These are phyloP conservation scores for Coturnix japonica DNA, from an alignment of 2,113 vertebrate genomes.

Conservation along the genomic window DNA sequence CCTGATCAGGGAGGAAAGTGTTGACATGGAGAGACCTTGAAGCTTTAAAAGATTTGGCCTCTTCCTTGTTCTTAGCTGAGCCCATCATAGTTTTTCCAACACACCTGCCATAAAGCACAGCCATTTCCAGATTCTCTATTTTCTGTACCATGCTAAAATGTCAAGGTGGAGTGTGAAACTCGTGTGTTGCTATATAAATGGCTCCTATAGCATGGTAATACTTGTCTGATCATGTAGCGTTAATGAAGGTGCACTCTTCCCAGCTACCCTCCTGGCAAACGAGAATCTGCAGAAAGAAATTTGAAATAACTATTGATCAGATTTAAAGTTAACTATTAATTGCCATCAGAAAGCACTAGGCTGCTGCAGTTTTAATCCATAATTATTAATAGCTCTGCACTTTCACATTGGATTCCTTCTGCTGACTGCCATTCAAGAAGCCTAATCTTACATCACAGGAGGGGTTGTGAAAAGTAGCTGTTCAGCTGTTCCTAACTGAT, in stretches of 20 bases:
- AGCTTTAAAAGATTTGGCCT: neutral
- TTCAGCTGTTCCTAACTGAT: neutral
- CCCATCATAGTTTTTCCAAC: neutral
- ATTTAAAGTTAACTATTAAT: constrained; percentile 42
- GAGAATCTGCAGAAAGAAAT: neutral
- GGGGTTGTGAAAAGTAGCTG: constrained; percentile 20
- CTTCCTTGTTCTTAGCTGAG: neutral
- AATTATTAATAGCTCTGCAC: constrained; percentile 46
- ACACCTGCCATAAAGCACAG: neutral
- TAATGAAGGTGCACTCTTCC: neutral
- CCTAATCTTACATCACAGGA: constrained; percentile 10
- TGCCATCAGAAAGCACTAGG: constrained; percentile 26
- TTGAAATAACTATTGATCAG: constrained; percentile 35
- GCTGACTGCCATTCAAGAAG: constrained; percentile 24
- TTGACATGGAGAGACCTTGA: neutral
- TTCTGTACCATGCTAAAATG: neutral
- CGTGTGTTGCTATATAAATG: neutral
- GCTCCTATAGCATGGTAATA: neutral
- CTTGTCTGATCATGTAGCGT: neutral
- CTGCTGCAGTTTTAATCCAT: constrained; percentile 33
- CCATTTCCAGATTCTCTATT: neutral
- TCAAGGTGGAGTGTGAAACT: neutral
- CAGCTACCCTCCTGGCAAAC: neutral
- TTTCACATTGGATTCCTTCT: constrained; percentile 6
- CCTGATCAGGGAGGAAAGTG: neutral